Evolutionary conservation across 2,113 vertebrate species (phyloP).

Genomic region (Zosterops lateralis): DNA sequence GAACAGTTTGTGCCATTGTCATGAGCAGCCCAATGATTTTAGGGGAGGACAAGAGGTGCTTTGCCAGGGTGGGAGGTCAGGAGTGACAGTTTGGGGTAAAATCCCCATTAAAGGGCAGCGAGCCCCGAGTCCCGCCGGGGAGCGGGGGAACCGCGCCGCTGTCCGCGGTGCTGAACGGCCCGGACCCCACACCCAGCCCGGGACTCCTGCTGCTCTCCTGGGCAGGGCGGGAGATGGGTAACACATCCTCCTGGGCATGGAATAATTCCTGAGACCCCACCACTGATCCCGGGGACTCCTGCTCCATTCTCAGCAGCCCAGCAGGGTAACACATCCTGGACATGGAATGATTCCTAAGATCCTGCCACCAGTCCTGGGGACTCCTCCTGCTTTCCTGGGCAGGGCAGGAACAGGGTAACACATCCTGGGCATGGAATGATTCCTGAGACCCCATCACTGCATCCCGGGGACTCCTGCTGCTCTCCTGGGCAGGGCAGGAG

Average conservation of each 20-base stretch:
- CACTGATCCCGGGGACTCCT: not conserved
- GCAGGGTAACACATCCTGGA: not conserved
- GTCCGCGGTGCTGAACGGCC: not conserved
- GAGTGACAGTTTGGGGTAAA: fast-evolving
- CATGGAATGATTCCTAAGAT: fast-evolving
- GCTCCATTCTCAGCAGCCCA: not conserved
- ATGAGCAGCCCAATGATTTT: fast-evolving
- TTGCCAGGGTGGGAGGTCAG: fast-evolving
- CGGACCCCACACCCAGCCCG: fast-evolving
- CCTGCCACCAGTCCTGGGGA: too few relatives aligned
- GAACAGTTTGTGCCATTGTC: fast-evolving
- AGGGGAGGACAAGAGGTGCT: not conserved
- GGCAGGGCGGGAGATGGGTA: not conserved
- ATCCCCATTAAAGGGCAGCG: fast-evolving
- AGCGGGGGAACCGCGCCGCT: not conserved
- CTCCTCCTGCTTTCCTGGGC: too few relatives aligned
- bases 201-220: not conserved
- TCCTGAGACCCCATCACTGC: too few relatives aligned
- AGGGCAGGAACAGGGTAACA: too few relatives aligned
- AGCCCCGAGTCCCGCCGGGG: fast-evolving
- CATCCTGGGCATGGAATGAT: too few relatives aligned
- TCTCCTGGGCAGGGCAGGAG: too few relatives aligned
- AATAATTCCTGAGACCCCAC: fast-evolving
- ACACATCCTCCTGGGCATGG: not conserved
- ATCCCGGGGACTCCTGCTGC: too few relatives aligned